These are phyloP conservation scores for Heterochromis multidens DNA, from an alignment of 2,113 vertebrate genomes.

Conservation along the genomic window DNA sequence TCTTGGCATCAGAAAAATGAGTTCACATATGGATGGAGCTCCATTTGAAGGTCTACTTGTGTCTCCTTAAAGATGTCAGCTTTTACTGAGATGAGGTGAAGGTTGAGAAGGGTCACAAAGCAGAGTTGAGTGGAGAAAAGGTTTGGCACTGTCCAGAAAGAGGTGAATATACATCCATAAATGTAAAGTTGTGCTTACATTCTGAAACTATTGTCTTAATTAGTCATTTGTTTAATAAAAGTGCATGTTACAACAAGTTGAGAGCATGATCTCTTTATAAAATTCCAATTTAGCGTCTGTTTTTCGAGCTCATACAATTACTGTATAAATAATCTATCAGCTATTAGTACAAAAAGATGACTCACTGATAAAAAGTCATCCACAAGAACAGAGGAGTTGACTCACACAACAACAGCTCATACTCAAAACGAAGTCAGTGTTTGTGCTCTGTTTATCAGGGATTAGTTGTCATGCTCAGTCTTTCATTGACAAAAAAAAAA, in stretches of 20 bases:
- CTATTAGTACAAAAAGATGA: conserved; percentile 48
- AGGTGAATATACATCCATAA: neutral
- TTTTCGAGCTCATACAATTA: conserved; percentile 21
- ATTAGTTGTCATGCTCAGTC: neutral
- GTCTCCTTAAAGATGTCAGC: neutral
- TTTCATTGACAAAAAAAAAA: conserved; percentile 35
- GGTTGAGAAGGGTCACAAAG: neutral
- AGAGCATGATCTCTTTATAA: neutral
- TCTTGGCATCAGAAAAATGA: conserved; percentile 10
- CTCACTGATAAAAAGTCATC: conserved; percentile 61
- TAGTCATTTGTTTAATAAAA: neutral
- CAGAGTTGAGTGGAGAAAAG: neutral
- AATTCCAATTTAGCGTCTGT: neutral
- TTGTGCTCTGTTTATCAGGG: conserved; percentile 27
- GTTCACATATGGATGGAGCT: neutral
- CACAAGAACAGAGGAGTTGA: conserved; percentile 66
- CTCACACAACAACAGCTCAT: conserved; percentile 62
- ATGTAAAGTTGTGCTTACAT: neutral
- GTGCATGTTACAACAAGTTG: neutral
- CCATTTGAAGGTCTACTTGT: neutral
- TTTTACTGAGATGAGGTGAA: neutral
- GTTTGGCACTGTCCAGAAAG: neutral
- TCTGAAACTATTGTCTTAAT: neutral
- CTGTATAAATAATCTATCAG: conserved; percentile 45
- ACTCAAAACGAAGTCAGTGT: conserved; percentile 31